Evolutionary conservation across 2,888 invertebrate genomes (phyloP).

Genomic region (Tachina fera): DNA sequence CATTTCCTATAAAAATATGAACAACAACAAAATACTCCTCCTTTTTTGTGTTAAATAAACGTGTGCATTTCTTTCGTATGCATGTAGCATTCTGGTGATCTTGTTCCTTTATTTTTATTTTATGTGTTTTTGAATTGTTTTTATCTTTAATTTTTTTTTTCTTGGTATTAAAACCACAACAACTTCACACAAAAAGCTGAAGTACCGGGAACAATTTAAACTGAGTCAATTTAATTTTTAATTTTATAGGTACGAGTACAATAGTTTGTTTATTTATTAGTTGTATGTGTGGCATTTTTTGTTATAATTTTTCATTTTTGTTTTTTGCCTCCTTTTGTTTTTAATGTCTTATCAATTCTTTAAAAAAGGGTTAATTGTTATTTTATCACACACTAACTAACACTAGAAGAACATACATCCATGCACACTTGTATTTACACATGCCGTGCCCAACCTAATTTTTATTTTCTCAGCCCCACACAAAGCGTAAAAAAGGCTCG

Average conservation of each 20-base stretch:
- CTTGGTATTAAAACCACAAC: constrained; percentile 43
- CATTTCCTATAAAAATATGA: constrained; percentile 57
- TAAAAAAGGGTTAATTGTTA: constrained; percentile 62
- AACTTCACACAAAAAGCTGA: background rate
- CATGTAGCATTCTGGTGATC: constrained; percentile 51
- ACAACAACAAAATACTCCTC: constrained; percentile 66
- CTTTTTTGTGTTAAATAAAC: constrained; percentile 64
- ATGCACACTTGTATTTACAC: background rate
- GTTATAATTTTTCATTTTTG: constrained; percentile 48
- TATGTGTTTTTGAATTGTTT: constrained; percentile 4
- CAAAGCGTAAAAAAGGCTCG: constrained; percentile 26
- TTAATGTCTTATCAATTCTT: constrained; percentile 52
- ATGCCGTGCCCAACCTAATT: constrained; percentile 10
- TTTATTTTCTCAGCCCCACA: constrained; percentile 48
- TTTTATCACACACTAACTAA: constrained; percentile 49
- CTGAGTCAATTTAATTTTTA: constrained; percentile 34
- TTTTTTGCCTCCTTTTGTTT: constrained; percentile 31
- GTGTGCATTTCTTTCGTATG: constrained; percentile 35
- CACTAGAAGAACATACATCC: too few species aligned
- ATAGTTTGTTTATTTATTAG: constrained; percentile 8
- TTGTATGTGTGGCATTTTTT: constrained; percentile 57
- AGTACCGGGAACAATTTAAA: constrained; percentile 3
- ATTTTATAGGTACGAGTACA: background rate
- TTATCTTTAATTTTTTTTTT: constrained; percentile 55
- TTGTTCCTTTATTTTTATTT: constrained; percentile 63